phyloP scores from a whole-genome alignment of 37 sponge, comb jelly and placozoan genomes.

The Spongilla lacustris region DNA sequence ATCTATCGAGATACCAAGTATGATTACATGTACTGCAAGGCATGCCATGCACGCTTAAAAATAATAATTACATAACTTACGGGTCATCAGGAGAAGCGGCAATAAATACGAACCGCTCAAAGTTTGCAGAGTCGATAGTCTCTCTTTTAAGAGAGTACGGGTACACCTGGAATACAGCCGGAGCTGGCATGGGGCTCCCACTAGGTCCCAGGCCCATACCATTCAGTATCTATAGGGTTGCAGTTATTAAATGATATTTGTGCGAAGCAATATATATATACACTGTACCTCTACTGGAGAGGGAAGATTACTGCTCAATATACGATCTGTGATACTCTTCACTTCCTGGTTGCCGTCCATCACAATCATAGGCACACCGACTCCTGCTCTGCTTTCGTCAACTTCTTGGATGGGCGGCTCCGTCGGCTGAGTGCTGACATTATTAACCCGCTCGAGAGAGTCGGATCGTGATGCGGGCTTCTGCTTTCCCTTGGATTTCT shows the following conservation, averaged over 20 bases:
- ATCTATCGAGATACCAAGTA: too few species aligned
- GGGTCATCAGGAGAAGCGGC: slow-evolving; percentile 80
- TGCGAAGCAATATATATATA: neutral
- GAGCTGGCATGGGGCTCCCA: slow-evolving; percentile 85
- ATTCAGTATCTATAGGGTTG: slow-evolving; percentile 63
- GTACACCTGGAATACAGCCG: slow-evolving; percentile 77
- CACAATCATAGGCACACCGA: slow-evolving; percentile 82
- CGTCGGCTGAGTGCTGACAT: neutral
- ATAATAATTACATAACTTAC: slow-evolving; percentile 40
- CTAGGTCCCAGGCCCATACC: slow-evolving; percentile 83
- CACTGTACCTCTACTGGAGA: slow-evolving; percentile 57
- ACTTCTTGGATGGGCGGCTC: neutral
- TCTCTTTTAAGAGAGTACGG: slow-evolving; percentile 72
- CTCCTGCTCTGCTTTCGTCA: slow-evolving; percentile 73
- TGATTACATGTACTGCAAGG: too few species aligned
- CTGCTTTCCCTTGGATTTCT: slow-evolving; percentile 22
- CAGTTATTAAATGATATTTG: neutral
- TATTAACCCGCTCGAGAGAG: slow-evolving; percentile 11
- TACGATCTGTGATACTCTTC: slow-evolving; percentile 34
- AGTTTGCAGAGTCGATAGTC: neutral
- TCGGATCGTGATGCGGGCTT: neutral
- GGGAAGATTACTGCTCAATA: slow-evolving; percentile 63
- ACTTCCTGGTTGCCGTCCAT: slow-evolving; percentile 29
- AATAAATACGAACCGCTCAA: slow-evolving; percentile 63
- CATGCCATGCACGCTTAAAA: too few species aligned